Evolutionary conservation across 2,888 invertebrate species (phyloP).

Genomic region (Xylophagus ater): DNA sequence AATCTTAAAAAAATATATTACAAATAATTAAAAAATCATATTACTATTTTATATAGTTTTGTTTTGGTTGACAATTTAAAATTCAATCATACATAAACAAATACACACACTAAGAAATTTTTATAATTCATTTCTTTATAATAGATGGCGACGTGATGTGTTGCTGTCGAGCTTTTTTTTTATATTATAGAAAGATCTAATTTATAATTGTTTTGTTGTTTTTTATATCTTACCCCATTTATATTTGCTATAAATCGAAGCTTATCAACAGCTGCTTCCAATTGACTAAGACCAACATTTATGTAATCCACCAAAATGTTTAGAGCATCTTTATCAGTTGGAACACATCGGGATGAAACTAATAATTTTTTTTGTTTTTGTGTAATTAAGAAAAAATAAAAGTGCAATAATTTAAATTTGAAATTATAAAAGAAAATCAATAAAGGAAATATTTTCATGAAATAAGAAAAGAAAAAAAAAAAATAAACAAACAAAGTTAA

Average conservation of each 20-base stretch:
- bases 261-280: conserved; percentile 17
- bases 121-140: no score
- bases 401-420: no score
- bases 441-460: conserved; percentile 3
- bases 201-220: no score
- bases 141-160: no score
- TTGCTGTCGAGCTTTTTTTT: not conserved
- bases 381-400: no score
- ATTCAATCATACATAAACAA: no score
- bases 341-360: conserved; percentile 26
- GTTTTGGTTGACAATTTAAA: no score
- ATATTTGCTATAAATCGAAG: conserved; percentile 20
- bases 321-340: conserved; percentile 19
- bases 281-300: conserved; percentile 11
- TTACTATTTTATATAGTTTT: no score
- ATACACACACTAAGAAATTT: no score
- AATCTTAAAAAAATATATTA: conserved; percentile 41
- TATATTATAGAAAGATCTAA: not conserved
- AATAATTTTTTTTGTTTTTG: no score
- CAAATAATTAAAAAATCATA: no score
- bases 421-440: no score
- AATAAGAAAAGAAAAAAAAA: conserved; percentile 6
- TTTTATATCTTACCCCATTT: conserved; percentile 24
- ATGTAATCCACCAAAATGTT: conserved; percentile 15
- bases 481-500: conserved; percentile 3